Base-by-base conservation (phyloP, 2,888 invertebrate genomes). In the Nomada goodeniana region DNA sequence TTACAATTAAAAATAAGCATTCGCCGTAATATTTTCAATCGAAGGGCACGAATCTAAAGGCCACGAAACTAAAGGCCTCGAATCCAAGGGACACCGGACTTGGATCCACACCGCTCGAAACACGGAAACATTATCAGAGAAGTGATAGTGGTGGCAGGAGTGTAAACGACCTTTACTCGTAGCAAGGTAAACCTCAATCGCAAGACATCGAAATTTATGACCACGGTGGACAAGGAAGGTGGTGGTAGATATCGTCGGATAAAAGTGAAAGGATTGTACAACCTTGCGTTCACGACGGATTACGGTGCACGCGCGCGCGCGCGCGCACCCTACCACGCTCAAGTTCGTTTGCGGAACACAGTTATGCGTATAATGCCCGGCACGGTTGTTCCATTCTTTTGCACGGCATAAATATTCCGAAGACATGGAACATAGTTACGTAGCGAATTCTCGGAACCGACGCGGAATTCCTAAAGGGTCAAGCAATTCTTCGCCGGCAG, bases 221-320 rank as follows among this genome's bases (percentile, higher is more conserved):
- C 88, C 90, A 77, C 87, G 87, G 79, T 89, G 86, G 84, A 83
- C 82, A 83, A 79, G 71, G 76, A 80, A 74, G 83, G 81, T 72
- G 82, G 84, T 69, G 82, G 83, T 82, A 87, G 86, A 88, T 89
- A 89, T 83, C 87, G 83, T 60, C 76, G 83, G 90, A 92, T 93
- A 91, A 92, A 93, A 93, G 93, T 93, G 93, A 93, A 93, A 93
- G 93, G 92, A 91, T 87, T 84, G 88, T 88, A 86, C 90, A 92
- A 92, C 92, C 93, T 92, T 92, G 92, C 88, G 78, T 86, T 89
- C 80, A 76, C 78, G 70, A 78, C 74, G 74, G 79, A 75, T 82
- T 81, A 73, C 63, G 64, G 75, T 76, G 77, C 76, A 72, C 76
- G 70, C 71, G 23, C 23, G 23, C 23, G 23, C 23, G 67, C 47